Conservation (phyloP, 1,140 invertebrate genomes). For the Drosophila cardini region DNA sequence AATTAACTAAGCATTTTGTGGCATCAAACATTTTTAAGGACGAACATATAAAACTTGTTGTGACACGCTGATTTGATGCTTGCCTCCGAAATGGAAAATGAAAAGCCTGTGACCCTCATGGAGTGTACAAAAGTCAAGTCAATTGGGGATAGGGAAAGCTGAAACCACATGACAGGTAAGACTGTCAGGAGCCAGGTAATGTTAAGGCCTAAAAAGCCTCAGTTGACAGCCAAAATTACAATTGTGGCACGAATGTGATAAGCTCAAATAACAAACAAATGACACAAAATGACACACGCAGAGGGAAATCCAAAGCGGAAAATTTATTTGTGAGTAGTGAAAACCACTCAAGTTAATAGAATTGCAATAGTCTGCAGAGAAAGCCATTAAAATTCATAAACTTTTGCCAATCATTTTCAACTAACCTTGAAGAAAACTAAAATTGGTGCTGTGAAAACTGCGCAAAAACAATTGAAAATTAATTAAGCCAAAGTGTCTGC, state of each 20-base stretch:
- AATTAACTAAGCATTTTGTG: constrained; percentile 70
- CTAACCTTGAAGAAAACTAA: constrained; percentile 10
- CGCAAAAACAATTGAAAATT: constrained; percentile 68
- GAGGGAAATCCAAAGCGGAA: background rate
- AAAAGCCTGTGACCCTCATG: constrained; percentile 13
- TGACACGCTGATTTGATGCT: constrained; percentile 37
- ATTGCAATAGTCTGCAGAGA: constrained; percentile 25
- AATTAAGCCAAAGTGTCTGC: constrained; percentile 67
- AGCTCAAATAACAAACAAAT: constrained; percentile 20
- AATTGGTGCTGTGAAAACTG: constrained; percentile 32
- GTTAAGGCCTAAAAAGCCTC: constrained; percentile 17
- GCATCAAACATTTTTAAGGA: constrained; percentile 61
- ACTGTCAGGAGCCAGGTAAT: constrained; percentile 26
- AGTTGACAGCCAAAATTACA: constrained; percentile 18
- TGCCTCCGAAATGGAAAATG: background rate
- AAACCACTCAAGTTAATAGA: constrained; percentile 64
- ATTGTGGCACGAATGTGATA: constrained; percentile 11
- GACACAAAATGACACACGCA: constrained; percentile 24
- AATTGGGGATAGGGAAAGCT: constrained; percentile 4
- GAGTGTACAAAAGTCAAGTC: constrained; percentile 6
- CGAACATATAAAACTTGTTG: constrained; percentile 31
- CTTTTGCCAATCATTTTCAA: background rate
- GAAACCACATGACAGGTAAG: constrained; percentile 39
- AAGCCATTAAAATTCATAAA: constrained; percentile 15
- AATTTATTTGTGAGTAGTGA: constrained; percentile 42